phyloP scores from a whole-genome alignment of 2,113 vertebrate genomes.

The Oophaga pumilio region DNA sequence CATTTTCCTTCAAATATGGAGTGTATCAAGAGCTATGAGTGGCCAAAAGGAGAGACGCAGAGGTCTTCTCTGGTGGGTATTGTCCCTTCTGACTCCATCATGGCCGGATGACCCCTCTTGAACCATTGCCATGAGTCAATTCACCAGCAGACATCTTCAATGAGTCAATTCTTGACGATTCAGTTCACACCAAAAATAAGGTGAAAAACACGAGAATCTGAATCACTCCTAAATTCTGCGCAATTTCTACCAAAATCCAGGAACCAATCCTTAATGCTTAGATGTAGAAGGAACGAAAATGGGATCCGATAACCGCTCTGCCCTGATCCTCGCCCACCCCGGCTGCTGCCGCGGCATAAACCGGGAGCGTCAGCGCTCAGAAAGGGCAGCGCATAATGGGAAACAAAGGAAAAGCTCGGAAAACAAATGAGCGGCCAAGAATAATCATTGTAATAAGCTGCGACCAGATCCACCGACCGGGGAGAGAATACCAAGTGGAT shows the following conservation, averaged over 20 bases:
- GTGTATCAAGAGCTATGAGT: no score
- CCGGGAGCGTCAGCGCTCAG: neutral
- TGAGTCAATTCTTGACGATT: neutral
- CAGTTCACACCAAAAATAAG: neutral
- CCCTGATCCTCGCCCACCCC: neutral
- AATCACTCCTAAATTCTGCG: no score
- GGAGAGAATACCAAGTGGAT: neutral
- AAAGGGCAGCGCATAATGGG: slow-evolving; percentile 1
- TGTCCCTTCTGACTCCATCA: neutral
- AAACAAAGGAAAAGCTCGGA: neutral
- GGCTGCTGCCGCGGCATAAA: neutral
- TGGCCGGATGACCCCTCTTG: no score
- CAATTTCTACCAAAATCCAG: neutral
- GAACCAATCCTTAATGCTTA: neutral
- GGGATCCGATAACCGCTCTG: neutral
- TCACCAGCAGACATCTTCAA: neutral
- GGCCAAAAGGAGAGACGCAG: neutral
- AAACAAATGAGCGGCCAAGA: neutral
- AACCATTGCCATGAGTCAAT: neutral
- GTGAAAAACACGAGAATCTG: neutral
- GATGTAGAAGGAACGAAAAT: neutral
- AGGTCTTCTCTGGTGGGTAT: neutral
- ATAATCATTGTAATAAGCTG: neutral
- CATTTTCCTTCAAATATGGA: no score
- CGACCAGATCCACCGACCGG: neutral